Conservation (phyloP, 1,140 invertebrate species). For the Helicoverpa armigera region DNA sequence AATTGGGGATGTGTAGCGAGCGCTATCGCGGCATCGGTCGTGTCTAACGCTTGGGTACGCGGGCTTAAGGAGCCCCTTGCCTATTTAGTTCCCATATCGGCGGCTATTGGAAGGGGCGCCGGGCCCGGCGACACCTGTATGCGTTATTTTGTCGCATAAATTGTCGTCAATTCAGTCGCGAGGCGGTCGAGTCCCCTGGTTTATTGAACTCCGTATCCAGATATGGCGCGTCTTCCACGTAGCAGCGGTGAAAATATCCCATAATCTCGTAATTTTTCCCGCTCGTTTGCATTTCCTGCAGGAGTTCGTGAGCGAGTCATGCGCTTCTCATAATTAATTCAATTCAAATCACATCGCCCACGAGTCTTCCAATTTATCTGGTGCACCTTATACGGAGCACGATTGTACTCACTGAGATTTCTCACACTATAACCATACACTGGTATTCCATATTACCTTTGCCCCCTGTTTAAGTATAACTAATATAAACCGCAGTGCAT, state of each 20-base stretch:
- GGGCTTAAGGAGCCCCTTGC: slow-evolving; percentile 63
- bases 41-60: slow-evolving; percentile 69
- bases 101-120: slow-evolving; percentile 78
- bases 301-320: slow-evolving; percentile 67
- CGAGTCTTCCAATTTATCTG: slow-evolving; percentile 77
- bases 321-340: slow-evolving; percentile 82
- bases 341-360: slow-evolving; percentile 86
- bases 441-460: slow-evolving; percentile 43
- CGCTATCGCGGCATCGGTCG: slow-evolving; percentile 66
- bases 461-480: slow-evolving; percentile 33
- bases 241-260: slow-evolving; percentile 68
- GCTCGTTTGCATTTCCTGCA: slow-evolving; percentile 74
- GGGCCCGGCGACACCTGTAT: slow-evolving; percentile 81
- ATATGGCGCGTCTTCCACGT: slow-evolving; percentile 70
- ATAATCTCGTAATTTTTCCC: slow-evolving; percentile 71
- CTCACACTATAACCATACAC: slow-evolving; percentile 41
- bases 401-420: slow-evolving; percentile 63
- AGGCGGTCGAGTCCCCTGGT: slow-evolving; percentile 70
- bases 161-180: slow-evolving; percentile 75
- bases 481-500: slow-evolving; percentile 38
- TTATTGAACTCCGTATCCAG: slow-evolving; percentile 80
- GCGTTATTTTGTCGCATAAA: slow-evolving; percentile 84
- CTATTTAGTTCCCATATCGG: slow-evolving; percentile 77
- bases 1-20: slow-evolving; percentile 72
- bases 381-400: slow-evolving; percentile 70